These are phyloP conservation scores for Prochilodus magdalenae DNA, from an alignment of 2,113 vertebrate genomes.

Conservation along the genomic window DNA sequence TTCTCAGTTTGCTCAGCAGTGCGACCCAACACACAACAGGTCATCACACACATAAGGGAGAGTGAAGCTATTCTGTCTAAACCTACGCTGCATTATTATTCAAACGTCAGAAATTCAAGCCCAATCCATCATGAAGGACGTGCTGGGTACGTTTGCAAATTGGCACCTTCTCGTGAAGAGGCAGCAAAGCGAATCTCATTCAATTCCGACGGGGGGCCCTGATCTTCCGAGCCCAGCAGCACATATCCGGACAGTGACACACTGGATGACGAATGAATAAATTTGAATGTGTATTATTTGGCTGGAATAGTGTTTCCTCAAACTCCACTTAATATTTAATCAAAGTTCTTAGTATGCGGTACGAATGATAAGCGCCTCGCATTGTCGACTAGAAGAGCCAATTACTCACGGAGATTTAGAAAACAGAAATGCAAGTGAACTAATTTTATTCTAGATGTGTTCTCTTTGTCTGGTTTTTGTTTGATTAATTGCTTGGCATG, in stretches of 20 bases:
- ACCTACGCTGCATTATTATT: too few relatives aligned
- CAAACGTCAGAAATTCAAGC: too few relatives aligned
- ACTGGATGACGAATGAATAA: background rate
- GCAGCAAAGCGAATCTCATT: background rate
- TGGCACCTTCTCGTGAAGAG: background rate
- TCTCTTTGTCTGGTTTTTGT: conserved; percentile 10
- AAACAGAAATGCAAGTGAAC: conserved; percentile 4
- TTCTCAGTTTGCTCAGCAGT: too few relatives aligned
- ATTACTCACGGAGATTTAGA: background rate
- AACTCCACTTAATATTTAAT: conserved; percentile 23
- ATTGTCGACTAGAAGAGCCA: background rate
- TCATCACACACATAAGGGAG: background rate
- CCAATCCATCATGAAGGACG: too few relatives aligned
- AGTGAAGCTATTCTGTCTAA: background rate
- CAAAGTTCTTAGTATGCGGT: background rate
- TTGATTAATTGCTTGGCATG: conserved; percentile 58
- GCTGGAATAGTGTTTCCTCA: background rate
- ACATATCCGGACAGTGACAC: background rate
- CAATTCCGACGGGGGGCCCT: background rate
- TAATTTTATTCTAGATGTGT: background rate
- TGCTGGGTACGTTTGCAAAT: too few relatives aligned
- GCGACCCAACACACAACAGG: too few relatives aligned
- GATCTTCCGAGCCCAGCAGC: background rate
- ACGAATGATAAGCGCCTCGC: conserved; percentile 3
- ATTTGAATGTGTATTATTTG: conserved; percentile 4